A percentile compares a stretch with the other conserved stretches of the same genome.
Conservation (phyloP, 1,140 invertebrate genomes). For the Rhynchophorus ferrugineus region DNA sequence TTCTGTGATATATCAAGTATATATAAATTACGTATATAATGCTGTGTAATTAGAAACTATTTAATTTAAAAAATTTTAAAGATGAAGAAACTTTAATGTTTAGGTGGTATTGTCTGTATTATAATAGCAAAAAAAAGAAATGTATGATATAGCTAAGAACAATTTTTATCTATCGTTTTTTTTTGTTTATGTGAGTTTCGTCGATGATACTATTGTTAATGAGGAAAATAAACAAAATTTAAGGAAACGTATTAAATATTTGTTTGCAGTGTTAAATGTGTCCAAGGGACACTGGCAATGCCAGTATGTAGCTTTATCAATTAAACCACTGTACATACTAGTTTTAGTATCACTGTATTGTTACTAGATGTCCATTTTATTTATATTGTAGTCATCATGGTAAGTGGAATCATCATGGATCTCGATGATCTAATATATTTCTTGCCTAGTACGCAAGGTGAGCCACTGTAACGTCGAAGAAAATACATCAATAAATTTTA, state of each 20-base stretch:
- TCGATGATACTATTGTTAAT: neutral
- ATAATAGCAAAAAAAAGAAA: constrained; percentile 28
- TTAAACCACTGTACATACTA: constrained; percentile 32
- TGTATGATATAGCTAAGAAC: constrained; percentile 7
- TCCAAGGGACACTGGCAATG: constrained; percentile 34
- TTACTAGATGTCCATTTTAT: constrained; percentile 36
- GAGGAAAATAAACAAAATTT: constrained; percentile 3
- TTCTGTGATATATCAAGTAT: constrained; percentile 41
- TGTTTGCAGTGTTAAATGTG: constrained; percentile 38
- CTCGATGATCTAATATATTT: no score
- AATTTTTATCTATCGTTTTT: no score
- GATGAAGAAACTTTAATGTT: constrained; percentile 18
- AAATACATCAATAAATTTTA: no score
- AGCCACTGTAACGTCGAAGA: no score
- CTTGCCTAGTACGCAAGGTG: no score
- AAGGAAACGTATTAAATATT: constrained; percentile 13
- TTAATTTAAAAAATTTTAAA: constrained; percentile 17
- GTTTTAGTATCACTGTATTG: constrained; percentile 28
- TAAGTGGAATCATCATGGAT: no score
- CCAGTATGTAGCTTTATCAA: constrained; percentile 37
- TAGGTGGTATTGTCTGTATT: constrained; percentile 25
- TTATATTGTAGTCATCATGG: neutral
- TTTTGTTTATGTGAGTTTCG: neutral
- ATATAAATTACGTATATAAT: constrained; percentile 27
- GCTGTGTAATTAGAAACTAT: constrained; percentile 33